These are phyloP conservation scores for Raphicerus campestris DNA, from an alignment of 2,113 vertebrate species.

Conservation along the genomic window DNA sequence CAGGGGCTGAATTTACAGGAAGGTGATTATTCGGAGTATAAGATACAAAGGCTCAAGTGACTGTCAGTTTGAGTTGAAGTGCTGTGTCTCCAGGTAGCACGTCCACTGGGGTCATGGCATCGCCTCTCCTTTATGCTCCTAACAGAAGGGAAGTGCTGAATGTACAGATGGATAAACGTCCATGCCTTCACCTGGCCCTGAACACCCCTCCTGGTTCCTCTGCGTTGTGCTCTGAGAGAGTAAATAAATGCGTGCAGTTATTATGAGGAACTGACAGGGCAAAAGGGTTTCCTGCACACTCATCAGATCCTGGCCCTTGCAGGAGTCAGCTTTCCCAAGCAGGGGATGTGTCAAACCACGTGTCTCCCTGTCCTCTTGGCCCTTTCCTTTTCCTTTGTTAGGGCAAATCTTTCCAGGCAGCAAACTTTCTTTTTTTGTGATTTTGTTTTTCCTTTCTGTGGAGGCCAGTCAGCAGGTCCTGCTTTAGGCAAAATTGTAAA, in stretches of 20 bases:
- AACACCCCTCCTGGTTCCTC: neutral
- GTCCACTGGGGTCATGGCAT: accelerated
- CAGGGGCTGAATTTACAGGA: neutral
- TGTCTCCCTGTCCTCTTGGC: neutral
- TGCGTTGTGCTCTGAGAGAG: neutral
- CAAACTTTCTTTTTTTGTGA: neutral
- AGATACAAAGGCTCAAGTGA: neutral
- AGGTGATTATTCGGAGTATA: neutral
- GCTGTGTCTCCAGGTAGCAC: neutral
- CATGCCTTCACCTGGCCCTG: neutral
- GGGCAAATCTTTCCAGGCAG: constrained; percentile 41
- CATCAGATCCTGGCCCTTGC: constrained; percentile 65
- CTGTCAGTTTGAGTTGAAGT: neutral
- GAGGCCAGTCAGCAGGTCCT: constrained; percentile 56
- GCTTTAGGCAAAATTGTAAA: neutral
- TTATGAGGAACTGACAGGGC: constrained; percentile 61
- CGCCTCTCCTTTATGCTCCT: neutral
- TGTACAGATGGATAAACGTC: neutral
- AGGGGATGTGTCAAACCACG: neutral
- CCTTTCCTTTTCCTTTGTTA: constrained; percentile 54
- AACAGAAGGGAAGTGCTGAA: neutral
- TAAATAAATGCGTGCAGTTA: neutral
- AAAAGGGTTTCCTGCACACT: constrained; percentile 76
- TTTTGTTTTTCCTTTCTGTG: constrained; percentile 58
- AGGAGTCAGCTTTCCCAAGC: neutral